Evolutionary conservation across 2,113 vertebrate species (phyloP).

Genomic region (Burhinus bistriatus): DNA sequence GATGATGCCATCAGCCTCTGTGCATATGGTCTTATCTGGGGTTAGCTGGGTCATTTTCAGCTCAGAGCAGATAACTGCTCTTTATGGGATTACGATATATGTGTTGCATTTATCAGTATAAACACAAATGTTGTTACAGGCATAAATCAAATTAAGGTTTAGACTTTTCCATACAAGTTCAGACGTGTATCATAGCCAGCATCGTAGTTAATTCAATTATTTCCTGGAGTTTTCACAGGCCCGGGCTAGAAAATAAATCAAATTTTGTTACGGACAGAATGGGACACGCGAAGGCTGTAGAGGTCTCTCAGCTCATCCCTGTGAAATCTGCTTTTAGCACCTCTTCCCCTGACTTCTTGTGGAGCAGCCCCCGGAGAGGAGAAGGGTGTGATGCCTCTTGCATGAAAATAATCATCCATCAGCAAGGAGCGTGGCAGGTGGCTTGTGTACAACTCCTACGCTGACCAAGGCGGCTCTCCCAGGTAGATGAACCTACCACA

Average conservation of each 20-base stretch:
- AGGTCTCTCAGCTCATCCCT: not conserved
- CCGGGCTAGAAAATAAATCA: not conserved
- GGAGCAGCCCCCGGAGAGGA: not conserved
- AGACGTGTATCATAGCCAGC: not conserved
- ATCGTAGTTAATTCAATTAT: not conserved
- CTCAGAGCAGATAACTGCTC: not conserved
- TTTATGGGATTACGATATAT: not conserved
- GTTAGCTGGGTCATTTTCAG: not conserved
- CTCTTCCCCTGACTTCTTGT: not conserved
- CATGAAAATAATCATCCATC: not conserved
- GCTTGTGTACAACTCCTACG: not conserved
- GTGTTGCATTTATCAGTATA: not conserved
- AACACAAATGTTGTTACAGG: not conserved
- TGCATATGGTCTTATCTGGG: not conserved
- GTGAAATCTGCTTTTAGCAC: not conserved
- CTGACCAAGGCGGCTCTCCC: not conserved
- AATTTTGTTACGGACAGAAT: not conserved
- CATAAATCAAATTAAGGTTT: not conserved
- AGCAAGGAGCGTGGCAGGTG: not conserved
- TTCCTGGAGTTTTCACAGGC: not conserved
- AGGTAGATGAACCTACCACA: not conserved
- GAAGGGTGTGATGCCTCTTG: not conserved
- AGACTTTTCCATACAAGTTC: not conserved
- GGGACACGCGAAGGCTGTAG: rapidly evolving
- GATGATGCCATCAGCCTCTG: not conserved